Evolutionary conservation across 1,140 invertebrate species (phyloP).

Genomic region (Berghia stephanieae): DNA sequence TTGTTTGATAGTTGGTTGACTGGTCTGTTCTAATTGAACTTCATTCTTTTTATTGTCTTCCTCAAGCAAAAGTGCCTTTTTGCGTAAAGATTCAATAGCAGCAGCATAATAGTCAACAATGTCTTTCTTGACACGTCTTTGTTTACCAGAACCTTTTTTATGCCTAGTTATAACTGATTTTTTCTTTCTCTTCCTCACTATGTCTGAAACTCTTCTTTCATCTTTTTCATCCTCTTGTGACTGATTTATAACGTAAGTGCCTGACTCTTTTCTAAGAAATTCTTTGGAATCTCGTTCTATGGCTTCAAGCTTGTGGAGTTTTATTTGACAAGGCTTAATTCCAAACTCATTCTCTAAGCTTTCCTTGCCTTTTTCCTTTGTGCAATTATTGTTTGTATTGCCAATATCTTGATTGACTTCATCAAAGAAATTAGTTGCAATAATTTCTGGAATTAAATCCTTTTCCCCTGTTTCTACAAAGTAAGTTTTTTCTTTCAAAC

Average conservation of each 20-base stretch:
- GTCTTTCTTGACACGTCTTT: constrained; percentile 4
- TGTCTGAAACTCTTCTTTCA: background rate
- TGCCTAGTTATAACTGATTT: background rate
- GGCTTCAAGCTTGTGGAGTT: background rate
- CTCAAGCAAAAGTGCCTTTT: constrained; percentile 17
- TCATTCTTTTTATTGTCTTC: constrained; percentile 15
- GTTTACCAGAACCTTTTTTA: background rate
- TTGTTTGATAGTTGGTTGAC: too few relatives aligned
- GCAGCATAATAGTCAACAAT: constrained; percentile 11
- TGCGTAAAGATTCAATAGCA: constrained; percentile 10
- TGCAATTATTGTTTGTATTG: too few relatives aligned
- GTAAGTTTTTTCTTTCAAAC: too few relatives aligned
- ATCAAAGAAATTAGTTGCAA: too few relatives aligned
- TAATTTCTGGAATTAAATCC: too few relatives aligned
- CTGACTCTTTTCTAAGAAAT: background rate
- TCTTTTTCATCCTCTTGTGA: background rate
- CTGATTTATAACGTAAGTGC: background rate
- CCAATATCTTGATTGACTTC: too few relatives aligned
- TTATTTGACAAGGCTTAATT: background rate
- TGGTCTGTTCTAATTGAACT: too few relatives aligned
- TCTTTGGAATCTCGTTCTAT: background rate
- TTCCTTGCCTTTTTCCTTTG: too few relatives aligned
- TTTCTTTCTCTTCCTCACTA: constrained; percentile 10
- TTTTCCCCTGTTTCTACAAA: too few relatives aligned
- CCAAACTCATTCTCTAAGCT: too few relatives aligned